Base-by-base conservation (phyloP, 2,113 vertebrate genomes). In the Ancistrus triradiatus region DNA sequence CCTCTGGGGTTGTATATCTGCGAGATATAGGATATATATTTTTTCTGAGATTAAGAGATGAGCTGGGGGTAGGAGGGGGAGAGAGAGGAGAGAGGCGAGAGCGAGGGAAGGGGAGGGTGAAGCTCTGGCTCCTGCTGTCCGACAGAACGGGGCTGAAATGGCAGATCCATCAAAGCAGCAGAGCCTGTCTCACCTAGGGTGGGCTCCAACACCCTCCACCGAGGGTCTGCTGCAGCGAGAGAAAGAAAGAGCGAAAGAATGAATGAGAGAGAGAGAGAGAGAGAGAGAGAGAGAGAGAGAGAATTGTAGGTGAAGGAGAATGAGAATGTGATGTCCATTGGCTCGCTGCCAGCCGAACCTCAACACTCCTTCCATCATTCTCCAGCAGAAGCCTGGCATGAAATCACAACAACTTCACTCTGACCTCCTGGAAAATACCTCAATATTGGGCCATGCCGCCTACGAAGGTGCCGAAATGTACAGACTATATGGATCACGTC, bases 151-250 rank as follows among this genome's bases (percentile, higher is more conserved):
- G 68, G 69, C 81, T 73, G 77, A 80, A 77, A 82, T 83, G 84
- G 83, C 82, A 81, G 77, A 87, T 85, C 81, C 83, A 83, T 87
- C 83, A 86, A 83, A 84, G 78, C 80, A 77, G 77, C 69, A 25
- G 76, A 78, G 66, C 73, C 77, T 79, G 84, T 84, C 84, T 84
- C 75, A 82, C 79, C 80, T 80, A 74, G 82, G 78, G 84, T 75
- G 82, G 80, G 81, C 80, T 70, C 74, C 57, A 73, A 74, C 70
- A 68, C 55, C 40, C 31, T 51, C 56, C 28, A 28, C 28, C 21
- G 2, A 63, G 51, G 52, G 37, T 38, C 42, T 59, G 59, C 50
- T 56, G 56, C 24, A 33, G 62, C 59, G 49, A 57, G 44, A 52
- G 63, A 55, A 33, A 66, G 69, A 43, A 49, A 56, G 37, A 6